Evolutionary conservation across 2,113 vertebrate genomes (phyloP).

Genomic region (Ellobius talpinus): DNA sequence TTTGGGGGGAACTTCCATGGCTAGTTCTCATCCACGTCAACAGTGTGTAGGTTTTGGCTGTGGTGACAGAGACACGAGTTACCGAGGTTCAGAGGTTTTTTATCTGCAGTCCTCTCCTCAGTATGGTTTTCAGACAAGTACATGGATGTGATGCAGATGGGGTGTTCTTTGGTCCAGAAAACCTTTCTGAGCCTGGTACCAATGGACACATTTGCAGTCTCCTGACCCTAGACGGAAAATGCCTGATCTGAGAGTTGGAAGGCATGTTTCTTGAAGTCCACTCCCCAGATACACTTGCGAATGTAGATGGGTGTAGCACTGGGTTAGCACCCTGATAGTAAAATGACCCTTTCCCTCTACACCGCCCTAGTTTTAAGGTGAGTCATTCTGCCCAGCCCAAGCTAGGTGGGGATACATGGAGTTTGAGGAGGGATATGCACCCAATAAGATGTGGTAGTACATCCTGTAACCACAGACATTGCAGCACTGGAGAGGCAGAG

Average conservation of each 20-base stretch:
- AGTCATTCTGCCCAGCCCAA: not conserved
- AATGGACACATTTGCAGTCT: too few species aligned
- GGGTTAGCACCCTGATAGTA: not conserved
- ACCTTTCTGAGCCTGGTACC: not conserved
- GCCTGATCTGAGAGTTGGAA: not conserved
- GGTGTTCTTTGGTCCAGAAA: not conserved
- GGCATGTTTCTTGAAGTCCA: not conserved
- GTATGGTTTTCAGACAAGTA: not conserved
- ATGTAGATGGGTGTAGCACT: too few species aligned
- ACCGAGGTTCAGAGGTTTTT: not conserved
- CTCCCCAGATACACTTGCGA: not conserved
- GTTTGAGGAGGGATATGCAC: not conserved
- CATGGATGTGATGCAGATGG: rapidly evolving
- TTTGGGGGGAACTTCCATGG: not conserved
- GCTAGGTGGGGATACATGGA: not conserved
- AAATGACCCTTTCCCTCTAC: not conserved
- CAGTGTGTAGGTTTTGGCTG: not conserved
- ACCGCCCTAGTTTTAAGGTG: not conserved
- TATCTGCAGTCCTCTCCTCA: too few species aligned
- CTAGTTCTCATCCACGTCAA: not conserved
- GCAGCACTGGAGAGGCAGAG: not conserved
- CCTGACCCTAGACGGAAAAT: not conserved
- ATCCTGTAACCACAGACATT: not conserved
- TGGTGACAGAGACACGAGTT: not conserved
- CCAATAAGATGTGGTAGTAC: not conserved